Conservation (phyloP, 1,140 invertebrate genomes). For the Harlomillsia oculata region DNA sequence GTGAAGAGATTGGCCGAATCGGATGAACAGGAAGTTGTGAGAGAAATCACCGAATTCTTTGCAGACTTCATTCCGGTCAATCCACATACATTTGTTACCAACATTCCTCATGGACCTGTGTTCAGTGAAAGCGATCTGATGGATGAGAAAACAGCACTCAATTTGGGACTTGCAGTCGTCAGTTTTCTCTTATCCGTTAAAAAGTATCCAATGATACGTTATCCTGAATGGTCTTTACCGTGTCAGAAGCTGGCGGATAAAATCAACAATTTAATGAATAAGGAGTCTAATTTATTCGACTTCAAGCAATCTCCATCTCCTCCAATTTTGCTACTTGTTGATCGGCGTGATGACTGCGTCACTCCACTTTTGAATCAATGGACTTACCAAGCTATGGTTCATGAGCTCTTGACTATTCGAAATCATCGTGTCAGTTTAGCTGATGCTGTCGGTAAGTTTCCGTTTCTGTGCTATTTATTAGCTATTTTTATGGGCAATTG, state of each 20-base stretch:
- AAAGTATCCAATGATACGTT: constrained; percentile 80
- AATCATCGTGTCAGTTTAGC: constrained; percentile 91
- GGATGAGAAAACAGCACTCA: constrained; percentile 23
- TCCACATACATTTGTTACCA: constrained; percentile 71
- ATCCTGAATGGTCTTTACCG: constrained; percentile 77
- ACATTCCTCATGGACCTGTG: constrained; percentile 41
- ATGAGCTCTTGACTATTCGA: constrained; percentile 86
- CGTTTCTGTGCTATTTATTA: not conserved
- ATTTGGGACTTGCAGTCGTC: constrained; percentile 64
- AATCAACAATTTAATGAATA: constrained; percentile 67
- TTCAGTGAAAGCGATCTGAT: constrained; percentile 33
- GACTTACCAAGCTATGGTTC: constrained; percentile 99
- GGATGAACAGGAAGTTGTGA: constrained; percentile 93
- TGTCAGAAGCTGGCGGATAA: constrained; percentile 76
- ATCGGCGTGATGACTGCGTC: constrained; percentile 84
- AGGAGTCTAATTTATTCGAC: constrained; percentile 79
- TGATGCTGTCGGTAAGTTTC: constrained; percentile 57
- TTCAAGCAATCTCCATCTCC: constrained; percentile 62
- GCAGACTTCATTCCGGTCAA: constrained; percentile 87
- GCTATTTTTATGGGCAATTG: not conserved
- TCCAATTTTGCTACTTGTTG: constrained; percentile 75
- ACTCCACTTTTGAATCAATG: constrained; percentile 97
- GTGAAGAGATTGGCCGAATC: constrained; percentile 91
- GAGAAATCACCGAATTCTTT: constrained; percentile 90
- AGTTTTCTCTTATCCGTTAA: constrained; percentile 83